Conservation (phyloP, 2,797 vertebrate species). For the Ibycter americanus region DNA sequence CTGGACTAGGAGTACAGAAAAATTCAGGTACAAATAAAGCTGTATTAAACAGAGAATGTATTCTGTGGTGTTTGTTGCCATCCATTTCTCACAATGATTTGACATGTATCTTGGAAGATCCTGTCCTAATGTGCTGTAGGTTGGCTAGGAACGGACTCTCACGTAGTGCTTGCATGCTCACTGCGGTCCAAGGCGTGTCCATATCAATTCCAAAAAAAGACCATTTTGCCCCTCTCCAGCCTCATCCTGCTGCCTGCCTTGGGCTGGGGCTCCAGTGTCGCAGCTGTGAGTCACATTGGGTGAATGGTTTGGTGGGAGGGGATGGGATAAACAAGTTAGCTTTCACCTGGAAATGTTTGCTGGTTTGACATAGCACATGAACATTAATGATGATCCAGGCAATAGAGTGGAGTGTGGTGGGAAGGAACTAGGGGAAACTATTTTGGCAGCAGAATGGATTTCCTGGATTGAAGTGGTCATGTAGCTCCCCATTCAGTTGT, state of each 20-base stretch:
- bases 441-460: not conserved
- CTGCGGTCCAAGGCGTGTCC: not conserved
- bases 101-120: not conserved
- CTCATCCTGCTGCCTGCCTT: not conserved
- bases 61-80: not conserved
- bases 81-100: not conserved
- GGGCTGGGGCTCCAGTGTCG: not conserved
- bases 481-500: not conserved
- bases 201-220: not conserved
- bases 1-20: not conserved
- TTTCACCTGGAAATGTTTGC: not conserved
- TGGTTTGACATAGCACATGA: not conserved
- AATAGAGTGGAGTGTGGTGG: not conserved
- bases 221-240: not conserved
- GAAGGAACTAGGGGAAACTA: not conserved
- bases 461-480: not conserved
- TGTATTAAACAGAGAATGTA: not conserved
- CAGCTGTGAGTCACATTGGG: not conserved
- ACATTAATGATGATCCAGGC: not conserved
- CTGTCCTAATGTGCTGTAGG: not conserved
- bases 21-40: not conserved
- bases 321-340: not conserved
- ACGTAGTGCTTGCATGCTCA: fast-evolving
- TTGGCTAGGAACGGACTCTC: not conserved
- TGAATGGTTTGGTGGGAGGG: not conserved